Percentiles rank a stretch among this genome's conserved stretches.
These are phyloP conservation scores for Sebastes miniatus DNA, from an alignment of 2,797 vertebrate species.

Conservation along the genomic window DNA sequence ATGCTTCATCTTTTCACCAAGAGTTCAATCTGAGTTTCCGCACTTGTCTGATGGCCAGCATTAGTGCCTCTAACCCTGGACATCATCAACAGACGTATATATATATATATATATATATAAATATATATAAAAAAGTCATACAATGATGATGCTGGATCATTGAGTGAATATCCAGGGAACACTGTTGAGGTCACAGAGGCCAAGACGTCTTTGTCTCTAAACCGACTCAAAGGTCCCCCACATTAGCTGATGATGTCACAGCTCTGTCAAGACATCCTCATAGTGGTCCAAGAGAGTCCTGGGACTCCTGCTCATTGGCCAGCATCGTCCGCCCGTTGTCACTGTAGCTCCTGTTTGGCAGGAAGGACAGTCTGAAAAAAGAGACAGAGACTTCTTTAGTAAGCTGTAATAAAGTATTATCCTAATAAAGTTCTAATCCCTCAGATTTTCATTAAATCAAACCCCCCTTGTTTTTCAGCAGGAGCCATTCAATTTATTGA, in stretches of 20 bases:
- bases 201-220: neutral
- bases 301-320: conserved; percentile 80
- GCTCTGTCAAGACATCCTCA: conserved; percentile 51
- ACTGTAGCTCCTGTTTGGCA: conserved; percentile 82
- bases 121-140: neutral
- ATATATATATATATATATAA: too few relatives aligned
- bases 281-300: conserved; percentile 75
- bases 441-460: neutral
- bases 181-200: neutral
- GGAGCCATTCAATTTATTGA: neutral
- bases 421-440: neutral
- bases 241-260: neutral
- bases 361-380: conserved; percentile 79
- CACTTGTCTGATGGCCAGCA: neutral
- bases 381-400: neutral
- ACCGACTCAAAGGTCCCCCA: neutral
- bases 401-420: neutral
- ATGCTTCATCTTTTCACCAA: neutral
- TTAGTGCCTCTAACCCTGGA: neutral
- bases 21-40: neutral
- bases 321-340: conserved; percentile 80
- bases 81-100: neutral
- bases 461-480: neutral
- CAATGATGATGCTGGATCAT: neutral
- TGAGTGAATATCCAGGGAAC: neutral